phyloP scores from a whole-genome alignment of 2,888 invertebrate genomes.

The Drosophila tripunctata region DNA sequence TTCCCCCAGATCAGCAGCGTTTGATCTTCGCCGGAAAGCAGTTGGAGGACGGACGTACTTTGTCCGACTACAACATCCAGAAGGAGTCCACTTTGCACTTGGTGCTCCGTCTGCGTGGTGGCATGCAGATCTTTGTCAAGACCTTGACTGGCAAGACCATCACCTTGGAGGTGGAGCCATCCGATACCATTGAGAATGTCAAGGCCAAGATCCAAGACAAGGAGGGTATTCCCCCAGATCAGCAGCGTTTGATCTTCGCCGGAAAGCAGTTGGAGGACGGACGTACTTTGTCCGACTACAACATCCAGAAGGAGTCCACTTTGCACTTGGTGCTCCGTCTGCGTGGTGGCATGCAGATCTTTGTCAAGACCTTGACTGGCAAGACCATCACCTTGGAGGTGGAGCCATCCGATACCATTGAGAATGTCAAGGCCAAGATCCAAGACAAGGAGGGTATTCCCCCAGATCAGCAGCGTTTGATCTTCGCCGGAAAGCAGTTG shows the following conservation, averaged over 20 bases:
- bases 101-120: conserved; percentile 47
- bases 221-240: conserved; percentile 49
- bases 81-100: conserved; percentile 49
- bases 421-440: conserved; percentile 43
- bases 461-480: conserved; percentile 50
- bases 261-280: conserved; percentile 46
- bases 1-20: conserved; percentile 53
- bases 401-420: conserved; percentile 38
- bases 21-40: conserved; percentile 48
- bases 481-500: conserved; percentile 44
- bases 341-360: conserved; percentile 47
- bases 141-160: conserved; percentile 49
- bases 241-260: conserved; percentile 47
- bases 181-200: conserved; percentile 38
- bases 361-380: conserved; percentile 46
- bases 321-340: conserved; percentile 31
- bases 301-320: conserved; percentile 46
- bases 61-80: conserved; percentile 48
- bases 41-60: conserved; percentile 40
- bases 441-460: conserved; percentile 48
- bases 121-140: conserved; percentile 48
- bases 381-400: conserved; percentile 45
- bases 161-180: conserved; percentile 46
- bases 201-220: conserved; percentile 47
- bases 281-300: conserved; percentile 43